Evolutionary conservation across 2,888 invertebrate genomes (phyloP).

Genomic region (Thalpophila matura): DNA sequence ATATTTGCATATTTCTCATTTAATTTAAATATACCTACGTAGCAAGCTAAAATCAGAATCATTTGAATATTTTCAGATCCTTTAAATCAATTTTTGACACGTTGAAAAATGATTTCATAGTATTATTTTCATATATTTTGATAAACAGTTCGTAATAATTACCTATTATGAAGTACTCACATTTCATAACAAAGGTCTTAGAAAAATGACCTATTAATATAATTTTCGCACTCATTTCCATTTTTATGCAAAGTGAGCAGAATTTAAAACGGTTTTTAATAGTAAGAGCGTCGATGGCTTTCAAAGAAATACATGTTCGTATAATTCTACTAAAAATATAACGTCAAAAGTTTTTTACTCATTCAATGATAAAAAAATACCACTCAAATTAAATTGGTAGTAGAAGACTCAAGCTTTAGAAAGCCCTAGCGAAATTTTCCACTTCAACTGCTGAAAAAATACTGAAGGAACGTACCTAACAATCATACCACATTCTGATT

Average conservation of each 20-base stretch:
- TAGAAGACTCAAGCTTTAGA: background rate
- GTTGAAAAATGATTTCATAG: slow-evolving; percentile 18
- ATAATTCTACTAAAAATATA: slow-evolving; percentile 11
- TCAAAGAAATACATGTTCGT: slow-evolving; percentile 25
- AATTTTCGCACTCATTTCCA: slow-evolving; percentile 41
- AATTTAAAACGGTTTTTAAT: slow-evolving; percentile 36
- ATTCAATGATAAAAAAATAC: slow-evolving; percentile 23
- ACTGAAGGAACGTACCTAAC: no score
- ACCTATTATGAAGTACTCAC: slow-evolving; percentile 2
- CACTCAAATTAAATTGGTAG: slow-evolving; percentile 7
- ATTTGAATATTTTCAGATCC: slow-evolving; percentile 4
- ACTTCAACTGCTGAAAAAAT: background rate
- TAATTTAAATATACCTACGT: slow-evolving; percentile 27
- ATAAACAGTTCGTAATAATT: slow-evolving; percentile 10
- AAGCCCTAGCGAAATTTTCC: background rate
- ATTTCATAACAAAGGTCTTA: slow-evolving; percentile 22
- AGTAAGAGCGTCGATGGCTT: slow-evolving; percentile 22
- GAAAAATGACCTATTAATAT: slow-evolving; percentile 24
- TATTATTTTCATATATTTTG: slow-evolving; percentile 22
- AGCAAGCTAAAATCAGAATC: slow-evolving; percentile 24
- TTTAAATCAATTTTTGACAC: slow-evolving; percentile 40
- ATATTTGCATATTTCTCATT: slow-evolving; percentile 7
- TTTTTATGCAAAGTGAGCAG: slow-evolving; percentile 45
- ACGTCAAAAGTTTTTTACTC: background rate
- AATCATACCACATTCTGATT: no score